Percentiles rank a stretch among this genome's conserved stretches.
Conservation (phyloP, 2,797 vertebrate species). For the Urocyon cinereoargenteus region DNA sequence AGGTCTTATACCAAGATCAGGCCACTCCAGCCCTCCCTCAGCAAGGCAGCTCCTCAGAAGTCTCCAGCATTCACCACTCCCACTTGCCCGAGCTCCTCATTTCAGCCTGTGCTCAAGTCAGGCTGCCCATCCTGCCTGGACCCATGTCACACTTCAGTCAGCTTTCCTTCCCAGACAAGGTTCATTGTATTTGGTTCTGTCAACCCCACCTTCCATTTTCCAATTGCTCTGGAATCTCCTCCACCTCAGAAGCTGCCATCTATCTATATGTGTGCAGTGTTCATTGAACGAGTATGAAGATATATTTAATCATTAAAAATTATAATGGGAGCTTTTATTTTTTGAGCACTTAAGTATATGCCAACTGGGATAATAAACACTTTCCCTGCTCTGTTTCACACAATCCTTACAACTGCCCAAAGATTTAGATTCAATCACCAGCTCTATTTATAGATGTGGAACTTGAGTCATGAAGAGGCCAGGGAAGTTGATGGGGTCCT, state of each 20-base stretch:
- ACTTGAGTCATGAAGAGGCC: not conserved
- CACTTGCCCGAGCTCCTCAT: not conserved
- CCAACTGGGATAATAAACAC: not conserved
- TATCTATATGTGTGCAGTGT: not conserved
- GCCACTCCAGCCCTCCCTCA: not conserved
- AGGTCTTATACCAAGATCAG: not conserved
- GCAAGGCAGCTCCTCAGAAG: not conserved
- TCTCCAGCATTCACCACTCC: not conserved
- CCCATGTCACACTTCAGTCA: rapidly evolving
- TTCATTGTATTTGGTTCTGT: not conserved
- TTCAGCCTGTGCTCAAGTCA: not conserved
- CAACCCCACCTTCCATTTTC: not conserved
- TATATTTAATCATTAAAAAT: constrained; percentile 14
- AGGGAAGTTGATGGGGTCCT: not conserved
- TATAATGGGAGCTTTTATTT: not conserved
- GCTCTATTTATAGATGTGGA: not conserved
- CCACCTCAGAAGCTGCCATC: not conserved
- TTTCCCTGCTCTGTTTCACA: not conserved
- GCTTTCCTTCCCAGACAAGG: not conserved
- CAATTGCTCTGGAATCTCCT: not conserved
- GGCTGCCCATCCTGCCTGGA: not conserved
- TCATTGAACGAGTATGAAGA: not conserved
- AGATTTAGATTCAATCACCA: not conserved
- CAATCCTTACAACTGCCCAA: not conserved
- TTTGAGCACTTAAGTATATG: not conserved